Evolutionary conservation across 1,140 invertebrate species (phyloP), one percentile per base, ranked within the genome.

Genomic region (Drosophila littoralis): DNA sequence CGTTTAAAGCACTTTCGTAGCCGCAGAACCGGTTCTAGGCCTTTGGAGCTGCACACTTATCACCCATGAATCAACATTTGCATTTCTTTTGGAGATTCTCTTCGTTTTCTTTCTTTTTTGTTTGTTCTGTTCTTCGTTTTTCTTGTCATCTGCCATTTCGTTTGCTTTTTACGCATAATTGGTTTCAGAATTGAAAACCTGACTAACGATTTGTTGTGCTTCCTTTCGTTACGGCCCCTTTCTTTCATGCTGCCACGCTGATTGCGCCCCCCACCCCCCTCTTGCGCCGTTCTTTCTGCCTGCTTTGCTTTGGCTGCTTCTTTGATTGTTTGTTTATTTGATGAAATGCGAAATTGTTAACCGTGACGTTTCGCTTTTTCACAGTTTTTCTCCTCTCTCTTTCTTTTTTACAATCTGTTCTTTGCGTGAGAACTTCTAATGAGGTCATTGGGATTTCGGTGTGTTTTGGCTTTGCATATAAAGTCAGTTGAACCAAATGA

Each of bases 381-480:
- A 76, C 72, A 70, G 67, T 57, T 75, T 63, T 50, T 22, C 52
- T 7, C 40, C 6, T 52, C 32, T 5, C 43, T 50, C 12, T 67
- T 45, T 52, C 32, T 72, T 54, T 28, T 52, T 52, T 52, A 12
- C 45, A n/a, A 17, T 60, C 54, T 75, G 55, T 74, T 77, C 77
- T 89, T 89, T 68, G 85, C 85, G 84, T 89, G 84, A 89, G 84
- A 89, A 89, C 60, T 73, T 70, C 70, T 73, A 89, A 89, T 89
- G 89, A 71, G 84, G 84, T 89, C 84, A 89, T 46, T 76, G 82
- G 63, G 70, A 73, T 67, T 64, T 61, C 36, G 35, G 36, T 63
- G 60, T 59, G 9, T 71, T 60, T 22, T 7, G 10, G 12, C 17
- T 48, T 22, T 32, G 67, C 50, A 46, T 71, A 22, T 55, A 43